These are phyloP conservation scores for Trinectes maculatus DNA, from an alignment of 2,113 vertebrate species.

Conservation along the genomic window DNA sequence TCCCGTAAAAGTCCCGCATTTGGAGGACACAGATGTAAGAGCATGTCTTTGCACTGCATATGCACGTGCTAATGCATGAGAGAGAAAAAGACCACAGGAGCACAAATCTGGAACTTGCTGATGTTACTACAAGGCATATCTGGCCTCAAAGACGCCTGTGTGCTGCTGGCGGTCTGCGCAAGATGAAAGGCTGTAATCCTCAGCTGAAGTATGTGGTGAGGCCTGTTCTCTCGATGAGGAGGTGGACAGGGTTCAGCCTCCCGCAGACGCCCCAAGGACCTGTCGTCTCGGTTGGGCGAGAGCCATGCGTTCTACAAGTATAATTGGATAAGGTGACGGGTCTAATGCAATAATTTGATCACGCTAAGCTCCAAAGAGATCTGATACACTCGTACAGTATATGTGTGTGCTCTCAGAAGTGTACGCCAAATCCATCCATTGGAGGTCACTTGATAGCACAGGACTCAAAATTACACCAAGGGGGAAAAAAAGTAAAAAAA, in stretches of 20 bases:
- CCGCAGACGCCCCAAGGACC: constrained; percentile 45
- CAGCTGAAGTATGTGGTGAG: constrained; percentile 52
- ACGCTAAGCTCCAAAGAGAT: constrained; percentile 67
- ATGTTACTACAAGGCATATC: constrained; percentile 60
- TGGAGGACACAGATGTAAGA: not conserved
- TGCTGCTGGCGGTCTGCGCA: constrained; percentile 54
- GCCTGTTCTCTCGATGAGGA: constrained; percentile 56
- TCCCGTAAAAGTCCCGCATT: too few species aligned
- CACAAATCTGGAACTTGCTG: constrained; percentile 43
- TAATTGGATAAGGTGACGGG: constrained; percentile 75
- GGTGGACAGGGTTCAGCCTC: constrained; percentile 43
- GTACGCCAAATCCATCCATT: constrained; percentile 65
- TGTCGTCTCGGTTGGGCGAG: constrained; percentile 40
- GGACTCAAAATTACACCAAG: constrained; percentile 44
- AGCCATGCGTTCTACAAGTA: constrained; percentile 67
- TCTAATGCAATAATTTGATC: constrained; percentile 78
- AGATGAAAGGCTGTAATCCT: constrained; percentile 72
- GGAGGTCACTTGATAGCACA: constrained; percentile 59
- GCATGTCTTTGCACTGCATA: constrained; percentile 13
- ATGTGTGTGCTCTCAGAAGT: constrained; percentile 59
- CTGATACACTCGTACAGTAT: constrained; percentile 60
- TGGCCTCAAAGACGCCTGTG: constrained; percentile 64
- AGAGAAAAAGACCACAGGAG: constrained; percentile 39
- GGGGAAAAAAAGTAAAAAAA: too few species aligned
- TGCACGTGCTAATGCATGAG: not conserved